Base-by-base conservation (phyloP, 2,797 vertebrate species). In the Sebastes elongatus region DNA sequence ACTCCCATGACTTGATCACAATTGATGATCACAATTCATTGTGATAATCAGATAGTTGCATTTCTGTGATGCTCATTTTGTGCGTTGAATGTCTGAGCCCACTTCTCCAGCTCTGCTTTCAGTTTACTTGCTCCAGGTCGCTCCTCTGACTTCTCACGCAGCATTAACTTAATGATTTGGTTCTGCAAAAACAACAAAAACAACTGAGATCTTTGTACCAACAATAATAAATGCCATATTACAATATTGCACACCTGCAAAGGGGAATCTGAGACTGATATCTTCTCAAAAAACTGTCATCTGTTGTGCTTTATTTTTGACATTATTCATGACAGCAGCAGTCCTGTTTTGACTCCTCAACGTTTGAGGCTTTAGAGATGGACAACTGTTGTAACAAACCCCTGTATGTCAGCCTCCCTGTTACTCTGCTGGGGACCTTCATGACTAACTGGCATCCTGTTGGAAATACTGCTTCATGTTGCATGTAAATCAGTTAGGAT, bases 71-170 rank as follows among this genome's bases (percentile, higher is more conserved):
- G 0, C 27, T 2, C 0, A 5, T 27, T 18, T 0, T 74, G 4
- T 16, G 10, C 0, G 6, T 0, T 61, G 4, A 75, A 27, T 6
- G 6, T 13, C 9, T 18, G 7, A 33, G 11, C 0, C n/a, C 18
- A 67, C 7, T 59, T 5, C 1, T 86, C 20, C 83, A 96, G 83
- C 8, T 85, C 3, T 18, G 1, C 8, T n/a, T 78, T 81, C 4
- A 96, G 22, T 0, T 55, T 0, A 0, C n/a, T 28, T 1, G 95
- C 94, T 23, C 91, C 90, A 56, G 91, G 93, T 84, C 96, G 88
- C 1, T 76, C 30, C 27, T 80, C 46, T 74, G 95, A 90, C 0
- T 76, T 60, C 49, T 63, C 16, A 78, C 52, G 16, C 79, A 96
- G 85, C 94, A 95, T 92, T 10, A 4, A 59, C 20, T 63, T 14